These are phyloP conservation scores for Mythimna impura DNA, from an alignment of 2,888 invertebrate genomes.

Conservation along the genomic window DNA sequence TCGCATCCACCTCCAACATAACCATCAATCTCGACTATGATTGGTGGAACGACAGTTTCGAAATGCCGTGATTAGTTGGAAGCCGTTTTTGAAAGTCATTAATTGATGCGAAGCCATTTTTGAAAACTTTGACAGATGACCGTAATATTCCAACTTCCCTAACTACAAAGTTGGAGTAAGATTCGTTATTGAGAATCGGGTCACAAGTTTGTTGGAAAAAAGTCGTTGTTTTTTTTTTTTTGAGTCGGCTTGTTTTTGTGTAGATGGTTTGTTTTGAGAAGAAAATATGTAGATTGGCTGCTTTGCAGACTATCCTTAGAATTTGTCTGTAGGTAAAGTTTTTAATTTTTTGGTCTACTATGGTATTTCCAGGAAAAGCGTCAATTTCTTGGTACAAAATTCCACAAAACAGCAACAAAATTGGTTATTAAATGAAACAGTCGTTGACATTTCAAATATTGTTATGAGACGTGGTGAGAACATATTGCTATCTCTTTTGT, in stretches of 20 bases:
- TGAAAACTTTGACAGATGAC: background rate
- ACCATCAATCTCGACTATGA: conserved; percentile 12
- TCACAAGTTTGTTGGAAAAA: background rate
- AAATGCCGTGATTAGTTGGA: conserved; percentile 11
- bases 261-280: background rate
- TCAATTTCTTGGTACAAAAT: no score
- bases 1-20: background rate
- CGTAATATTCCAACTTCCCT: conserved; percentile 26
- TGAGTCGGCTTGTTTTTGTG: background rate
- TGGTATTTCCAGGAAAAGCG: no score
- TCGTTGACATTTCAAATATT: no score
- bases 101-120: conserved; percentile 12
- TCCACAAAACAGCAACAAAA: no score
- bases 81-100: conserved; percentile 8
- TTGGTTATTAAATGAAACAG: no score
- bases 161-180: conserved; percentile 27
- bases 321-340: no score
- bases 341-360: no score
- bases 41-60: conserved; percentile 6
- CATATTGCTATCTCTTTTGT: no score
- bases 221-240: background rate
- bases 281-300: background rate
- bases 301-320: no score
- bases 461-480: no score
- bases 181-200: conserved; percentile 23